Percentiles rank a stretch among this genome's conserved stretches.
These are phyloP conservation scores for Dascillus cervinus DNA, from an alignment of 2,888 invertebrate genomes.

Conservation along the genomic window DNA sequence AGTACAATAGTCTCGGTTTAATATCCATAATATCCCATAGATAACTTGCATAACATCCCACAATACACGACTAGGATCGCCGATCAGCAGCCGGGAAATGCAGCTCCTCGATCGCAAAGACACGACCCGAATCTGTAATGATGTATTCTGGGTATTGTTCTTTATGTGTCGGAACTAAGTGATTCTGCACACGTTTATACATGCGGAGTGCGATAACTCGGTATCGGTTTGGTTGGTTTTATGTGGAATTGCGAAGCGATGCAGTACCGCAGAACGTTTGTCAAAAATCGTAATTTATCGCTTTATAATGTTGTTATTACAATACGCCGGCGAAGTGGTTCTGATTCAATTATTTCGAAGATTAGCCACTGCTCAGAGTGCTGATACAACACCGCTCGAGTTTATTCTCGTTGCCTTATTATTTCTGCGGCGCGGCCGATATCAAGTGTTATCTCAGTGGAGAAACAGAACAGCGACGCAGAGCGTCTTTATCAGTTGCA, in stretches of 20 bases:
- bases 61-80: conserved; percentile 10
- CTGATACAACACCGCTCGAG: conserved; percentile 19
- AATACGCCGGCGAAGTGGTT: conserved; percentile 9
- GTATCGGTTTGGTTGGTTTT: conserved; percentile 12
- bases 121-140: conserved; percentile 35
- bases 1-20: no score
- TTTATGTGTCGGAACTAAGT: conserved; percentile 36
- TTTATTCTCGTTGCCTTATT: conserved; percentile 32
- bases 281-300: background rate
- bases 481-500: conserved; percentile 41
- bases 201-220: conserved; percentile 20
- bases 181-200: conserved; percentile 34
- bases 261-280: background rate
- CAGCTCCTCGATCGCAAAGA: conserved; percentile 21
- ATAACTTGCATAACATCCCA: background rate
- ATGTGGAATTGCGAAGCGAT: no score
- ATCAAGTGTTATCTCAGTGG: conserved; percentile 29
- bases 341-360: conserved; percentile 23
- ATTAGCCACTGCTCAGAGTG: conserved; percentile 19
- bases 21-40: no score
- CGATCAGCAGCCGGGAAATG: conserved; percentile 18
- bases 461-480: conserved; percentile 39
- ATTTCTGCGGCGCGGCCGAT: conserved; percentile 37
- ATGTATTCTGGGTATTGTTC: conserved; percentile 36
- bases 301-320: conserved; percentile 1